These are phyloP conservation scores for Deroplatys truncata DNA, from an alignment of 2,888 invertebrate species.

Conservation along the genomic window DNA sequence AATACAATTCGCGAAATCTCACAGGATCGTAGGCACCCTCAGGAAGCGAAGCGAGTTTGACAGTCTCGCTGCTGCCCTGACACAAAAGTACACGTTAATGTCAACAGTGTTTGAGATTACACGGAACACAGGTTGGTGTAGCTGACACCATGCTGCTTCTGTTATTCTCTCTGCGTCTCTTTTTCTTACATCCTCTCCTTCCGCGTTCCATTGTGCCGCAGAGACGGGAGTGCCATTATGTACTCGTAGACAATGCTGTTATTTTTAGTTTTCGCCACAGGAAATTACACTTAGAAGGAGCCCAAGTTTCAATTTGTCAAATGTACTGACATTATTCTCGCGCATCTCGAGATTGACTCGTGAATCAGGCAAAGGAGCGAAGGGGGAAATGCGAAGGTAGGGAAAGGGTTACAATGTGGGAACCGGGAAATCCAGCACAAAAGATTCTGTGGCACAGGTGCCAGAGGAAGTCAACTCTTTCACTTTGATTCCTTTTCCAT, in stretches of 20 bases:
- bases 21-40: background rate
- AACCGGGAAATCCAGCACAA: background rate
- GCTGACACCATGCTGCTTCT: background rate
- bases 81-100: background rate
- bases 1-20: background rate
- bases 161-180: background rate
- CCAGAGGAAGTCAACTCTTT: background rate
- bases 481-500: background rate
- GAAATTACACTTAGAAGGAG: slow-evolving; percentile 11
- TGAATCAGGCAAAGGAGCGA: background rate
- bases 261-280: slow-evolving; percentile 16
- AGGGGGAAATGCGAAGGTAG: background rate
- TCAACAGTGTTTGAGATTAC: background rate
- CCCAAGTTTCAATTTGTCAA: slow-evolving; percentile 21
- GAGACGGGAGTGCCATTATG: background rate
- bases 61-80: background rate
- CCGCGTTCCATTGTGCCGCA: background rate
- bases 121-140: background rate
- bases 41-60: background rate
- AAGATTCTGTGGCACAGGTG: background rate
- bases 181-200: background rate
- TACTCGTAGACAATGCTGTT: slow-evolving; percentile 7
- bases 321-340: slow-evolving; percentile 1
- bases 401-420: background rate
- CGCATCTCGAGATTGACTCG: background rate